Base-by-base conservation (phyloP, 2,888 invertebrate genomes). In the Empis livida region DNA sequence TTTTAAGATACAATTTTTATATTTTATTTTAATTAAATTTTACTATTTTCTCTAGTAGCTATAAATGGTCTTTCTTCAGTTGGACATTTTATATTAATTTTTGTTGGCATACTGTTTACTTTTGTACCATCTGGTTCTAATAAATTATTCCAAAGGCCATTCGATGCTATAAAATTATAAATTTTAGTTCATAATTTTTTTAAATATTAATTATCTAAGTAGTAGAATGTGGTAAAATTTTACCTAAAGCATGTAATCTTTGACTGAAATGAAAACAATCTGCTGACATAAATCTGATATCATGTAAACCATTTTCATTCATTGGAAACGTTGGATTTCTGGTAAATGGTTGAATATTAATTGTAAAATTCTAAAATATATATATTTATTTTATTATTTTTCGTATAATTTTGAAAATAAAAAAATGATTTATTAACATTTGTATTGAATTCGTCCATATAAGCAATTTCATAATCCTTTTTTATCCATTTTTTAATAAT, bases 191-290 rank as follows among this genome's bases (percentile, higher is more conserved):
- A n/a, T n/a, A n/a, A n/a, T n/a, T n/a, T n/a, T n/a, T n/a, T n/a
- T n/a, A n/a, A n/a, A n/a, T n/a, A n/a, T n/a, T n/a, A n/a, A n/a
- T n/a, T n/a, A n/a, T n/a, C n/a, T n/a, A n/a, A n/a, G n/a, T n/a
- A n/a, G n/a, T n/a, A n/a, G n/a, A n/a, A n/a, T n/a, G n/a, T n/a
- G n/a, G n/a, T n/a, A 13, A 13, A 32, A 32, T 13, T 13, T 32
- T 32, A 13, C 13, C 32, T 32, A 32, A 59, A 6, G 78, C 75
- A 56, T 77, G 72, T 41, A 68, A 67, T 51, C 73, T 74, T 56
- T 80, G 79, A 57, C 75, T 77, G 11, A 76, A 68, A 57, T 80
- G 80, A 54, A 80, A 79, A 57, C 79, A 79, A 59, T 80, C 80
- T 16, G 62, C 61, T 1, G 77, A 72, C 45, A 79, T 61, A 56